These are phyloP conservation scores for Ptychochromis oligacanthus DNA, from an alignment of 2,113 vertebrate species.

Conservation along the genomic window DNA sequence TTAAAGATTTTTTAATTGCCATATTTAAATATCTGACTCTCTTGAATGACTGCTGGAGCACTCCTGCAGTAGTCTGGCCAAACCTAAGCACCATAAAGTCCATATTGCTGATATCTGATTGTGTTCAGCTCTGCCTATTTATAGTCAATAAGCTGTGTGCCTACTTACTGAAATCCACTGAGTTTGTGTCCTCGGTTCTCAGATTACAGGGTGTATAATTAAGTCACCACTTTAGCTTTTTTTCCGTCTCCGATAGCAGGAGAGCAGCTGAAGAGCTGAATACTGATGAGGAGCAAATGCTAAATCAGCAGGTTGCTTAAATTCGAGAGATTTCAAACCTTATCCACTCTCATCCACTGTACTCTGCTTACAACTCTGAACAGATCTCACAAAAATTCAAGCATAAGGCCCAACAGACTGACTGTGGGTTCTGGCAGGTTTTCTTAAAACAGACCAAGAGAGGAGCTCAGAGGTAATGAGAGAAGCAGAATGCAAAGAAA, in stretches of 20 bases:
- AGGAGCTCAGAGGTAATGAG: slow-evolving; percentile 28
- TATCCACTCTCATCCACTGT: slow-evolving; percentile 14
- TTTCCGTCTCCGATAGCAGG: slow-evolving; percentile 10
- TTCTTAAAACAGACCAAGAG: slow-evolving; percentile 15
- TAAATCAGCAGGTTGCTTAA: slow-evolving; percentile 45
- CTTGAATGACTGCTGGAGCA: background rate
- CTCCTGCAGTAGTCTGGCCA: background rate
- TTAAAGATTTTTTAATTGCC: background rate
- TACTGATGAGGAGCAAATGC: slow-evolving; percentile 50
- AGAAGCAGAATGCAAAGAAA: slow-evolving; percentile 32
- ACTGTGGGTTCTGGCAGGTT: slow-evolving; percentile 31
- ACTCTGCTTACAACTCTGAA: slow-evolving; percentile 18
- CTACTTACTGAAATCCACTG: slow-evolving; percentile 33
- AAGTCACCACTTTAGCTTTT: slow-evolving; percentile 39
- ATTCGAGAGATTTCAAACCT: slow-evolving; percentile 23
- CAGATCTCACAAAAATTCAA: slow-evolving; percentile 39
- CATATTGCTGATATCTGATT: slow-evolving; percentile 21
- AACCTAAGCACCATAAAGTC: background rate
- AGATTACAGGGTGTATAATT: slow-evolving; percentile 56
- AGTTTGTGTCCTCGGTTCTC: slow-evolving; percentile 33
- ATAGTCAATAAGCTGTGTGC: slow-evolving; percentile 37
- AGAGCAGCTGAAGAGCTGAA: slow-evolving; percentile 31
- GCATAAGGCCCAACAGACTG: slow-evolving; percentile 27
- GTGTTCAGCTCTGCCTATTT: slow-evolving; percentile 10
- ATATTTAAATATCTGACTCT: background rate